Base-by-base conservation (phyloP, 2,113 vertebrate genomes). In the Istiophorus platypterus region DNA sequence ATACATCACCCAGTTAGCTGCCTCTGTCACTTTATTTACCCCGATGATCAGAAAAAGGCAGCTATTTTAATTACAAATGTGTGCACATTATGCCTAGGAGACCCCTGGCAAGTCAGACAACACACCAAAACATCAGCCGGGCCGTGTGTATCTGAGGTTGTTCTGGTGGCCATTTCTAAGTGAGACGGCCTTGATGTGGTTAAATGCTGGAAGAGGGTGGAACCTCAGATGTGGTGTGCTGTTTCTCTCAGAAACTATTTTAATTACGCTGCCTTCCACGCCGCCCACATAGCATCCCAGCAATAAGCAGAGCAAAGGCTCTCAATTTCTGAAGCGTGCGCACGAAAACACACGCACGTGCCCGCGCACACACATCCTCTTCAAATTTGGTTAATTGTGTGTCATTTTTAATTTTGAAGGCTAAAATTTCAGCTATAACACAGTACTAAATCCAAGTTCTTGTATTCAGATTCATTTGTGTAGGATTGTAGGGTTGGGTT, bases 161-260 rank as follows among this genome's bases (percentile, higher is more conserved):
- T 95, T 94, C 95, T 96, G 94, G 94, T 92, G 95, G 91, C 93
- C 92, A 59, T 93, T 95, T 95, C 90, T 87, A 78, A 94, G 90
- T 92, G 91, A 93, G 92, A 92, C 74, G 71, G 88, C 89, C 95
- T 96, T 97, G 94, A 97, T 97, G 97, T 96, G 96, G 96, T 93
- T 91, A 91, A 56, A 94, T 95, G 92, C 92, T 95, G 94, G 93
- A 93, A 92, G 95, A 94, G 94, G 94, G 94, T 88, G 95, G 94
- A 92, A 94, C 87, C 93, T 96, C 85, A 94, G 96, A 96, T 97
- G 96, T 96, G 96, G 96, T 95, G 90, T 86, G 92, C 94, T 86
- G 94, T 93, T 93, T 93, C 95, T 95, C 94, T 94, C 95, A 96
- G 94, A 95, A 96, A 96, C 95, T 95, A 96, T 96, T 95, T 96